Percentiles rank a stretch among this genome's conserved stretches.
phyloP scores from a whole-genome alignment of 2,888 invertebrate genomes.

The Frankliniella intonsa region DNA sequence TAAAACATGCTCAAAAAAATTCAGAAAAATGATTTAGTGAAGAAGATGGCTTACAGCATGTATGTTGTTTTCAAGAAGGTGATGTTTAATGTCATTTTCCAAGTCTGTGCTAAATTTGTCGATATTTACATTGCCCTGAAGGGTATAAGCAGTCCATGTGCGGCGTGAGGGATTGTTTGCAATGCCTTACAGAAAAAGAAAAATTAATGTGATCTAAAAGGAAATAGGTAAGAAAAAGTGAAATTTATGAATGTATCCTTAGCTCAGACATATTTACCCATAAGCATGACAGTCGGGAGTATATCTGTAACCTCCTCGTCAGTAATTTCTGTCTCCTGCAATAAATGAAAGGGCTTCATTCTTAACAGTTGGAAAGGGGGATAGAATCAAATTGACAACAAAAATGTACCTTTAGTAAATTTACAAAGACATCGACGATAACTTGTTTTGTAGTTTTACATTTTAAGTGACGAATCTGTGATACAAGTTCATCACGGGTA shows the following conservation, averaged over 20 bases:
- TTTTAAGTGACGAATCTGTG: no score
- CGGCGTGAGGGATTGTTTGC: background rate
- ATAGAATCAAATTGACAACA: background rate
- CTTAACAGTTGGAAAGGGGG: background rate
- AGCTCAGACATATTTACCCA: background rate
- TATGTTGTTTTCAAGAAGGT: background rate
- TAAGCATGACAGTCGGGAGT: background rate
- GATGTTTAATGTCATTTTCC: background rate
- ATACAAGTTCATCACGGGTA: background rate
- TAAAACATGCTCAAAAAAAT: background rate
- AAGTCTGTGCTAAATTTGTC: background rate
- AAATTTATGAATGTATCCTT: background rate
- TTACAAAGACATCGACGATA: no score
- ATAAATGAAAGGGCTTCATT: background rate
- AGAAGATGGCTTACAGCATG: background rate
- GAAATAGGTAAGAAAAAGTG: no score
- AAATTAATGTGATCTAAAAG: background rate
- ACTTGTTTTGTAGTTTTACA: no score
- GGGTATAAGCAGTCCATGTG: background rate
- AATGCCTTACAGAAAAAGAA: background rate
- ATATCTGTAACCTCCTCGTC: background rate
- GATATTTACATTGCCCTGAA: background rate
- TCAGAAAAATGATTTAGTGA: background rate
- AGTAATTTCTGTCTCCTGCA: background rate
- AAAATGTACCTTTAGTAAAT: no score